Conservation (phyloP, 2,888 invertebrate genomes). For the Hoplodrina blanda region DNA sequence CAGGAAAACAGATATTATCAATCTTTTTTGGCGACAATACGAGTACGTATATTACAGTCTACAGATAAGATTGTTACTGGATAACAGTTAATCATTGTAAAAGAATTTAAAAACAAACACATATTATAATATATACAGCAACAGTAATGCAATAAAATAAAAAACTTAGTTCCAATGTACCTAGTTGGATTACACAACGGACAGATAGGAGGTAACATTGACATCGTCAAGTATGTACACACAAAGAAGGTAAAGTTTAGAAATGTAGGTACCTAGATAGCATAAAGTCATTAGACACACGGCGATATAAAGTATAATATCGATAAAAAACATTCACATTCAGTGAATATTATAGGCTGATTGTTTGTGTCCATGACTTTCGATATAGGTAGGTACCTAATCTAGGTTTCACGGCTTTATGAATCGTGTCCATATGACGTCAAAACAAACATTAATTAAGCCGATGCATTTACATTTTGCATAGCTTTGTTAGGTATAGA, state of each 20-base stretch:
- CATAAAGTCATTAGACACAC: constrained; percentile 36
- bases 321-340: constrained; percentile 1
- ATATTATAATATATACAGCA: constrained; percentile 59
- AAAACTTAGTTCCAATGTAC: constrained; percentile 12
- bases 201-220: constrained; percentile 34
- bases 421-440: constrained; percentile 3
- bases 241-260: constrained; percentile 21
- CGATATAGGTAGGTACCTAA: constrained; percentile 2
- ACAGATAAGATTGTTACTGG: constrained; percentile 47
- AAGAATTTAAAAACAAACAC: constrained; percentile 33
- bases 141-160: constrained; percentile 43
- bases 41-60: too few species aligned
- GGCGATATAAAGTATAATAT: constrained; percentile 5
- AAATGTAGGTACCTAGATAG: constrained; percentile 31
- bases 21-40: constrained; percentile 20
- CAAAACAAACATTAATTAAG: background rate
- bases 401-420: constrained; percentile 15
- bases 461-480: background rate
- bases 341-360: constrained; percentile 1
- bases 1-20: constrained; percentile 34
- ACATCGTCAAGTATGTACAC: constrained; percentile 17
- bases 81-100: constrained; percentile 16
- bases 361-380: constrained; percentile 16
- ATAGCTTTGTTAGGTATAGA: constrained; percentile 12
- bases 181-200: constrained; percentile 28